Conservation (phyloP, 2,797 vertebrate genomes). For the Chelidonichthys spinosus region DNA sequence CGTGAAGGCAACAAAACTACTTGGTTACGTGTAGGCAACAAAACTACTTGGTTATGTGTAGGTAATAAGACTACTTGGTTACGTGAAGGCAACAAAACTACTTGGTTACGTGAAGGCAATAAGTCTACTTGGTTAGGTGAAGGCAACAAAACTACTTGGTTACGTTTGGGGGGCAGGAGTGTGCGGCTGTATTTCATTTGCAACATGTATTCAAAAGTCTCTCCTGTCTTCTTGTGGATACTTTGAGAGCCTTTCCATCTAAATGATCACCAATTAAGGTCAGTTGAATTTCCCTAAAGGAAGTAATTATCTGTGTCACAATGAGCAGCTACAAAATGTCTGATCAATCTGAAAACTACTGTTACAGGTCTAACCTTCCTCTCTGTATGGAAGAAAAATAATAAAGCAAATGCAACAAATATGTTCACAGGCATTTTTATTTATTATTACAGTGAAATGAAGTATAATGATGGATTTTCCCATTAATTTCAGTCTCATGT, state of each 20-base stretch:
- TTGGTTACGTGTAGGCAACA: too few species aligned
- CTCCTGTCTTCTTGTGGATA: neutral
- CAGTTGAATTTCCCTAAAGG: neutral
- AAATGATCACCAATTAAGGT: neutral
- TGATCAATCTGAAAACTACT: neutral
- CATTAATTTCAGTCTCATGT: slow-evolving; percentile 41
- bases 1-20: too few species aligned
- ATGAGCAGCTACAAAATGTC: neutral
- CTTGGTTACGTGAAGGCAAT: neutral
- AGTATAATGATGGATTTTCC: slow-evolving; percentile 23
- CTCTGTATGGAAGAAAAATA: neutral
- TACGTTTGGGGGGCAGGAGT: too few species aligned
- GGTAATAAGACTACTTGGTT: too few species aligned
- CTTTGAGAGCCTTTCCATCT: neutral
- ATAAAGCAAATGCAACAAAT: neutral
- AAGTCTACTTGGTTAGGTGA: too few species aligned
- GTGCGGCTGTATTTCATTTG: neutral
- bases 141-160: neutral
- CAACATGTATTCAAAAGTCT: neutral
- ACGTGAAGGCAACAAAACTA: too few species aligned
- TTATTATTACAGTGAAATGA: slow-evolving; percentile 5
- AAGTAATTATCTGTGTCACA: neutral
- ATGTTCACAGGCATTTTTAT: neutral
- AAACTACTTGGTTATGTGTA: too few species aligned
- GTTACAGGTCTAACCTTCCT: slow-evolving; percentile 6